These are phyloP conservation scores for Macropus fuliginosus DNA, from an alignment of 2,797 vertebrate species.

Conservation along the genomic window DNA sequence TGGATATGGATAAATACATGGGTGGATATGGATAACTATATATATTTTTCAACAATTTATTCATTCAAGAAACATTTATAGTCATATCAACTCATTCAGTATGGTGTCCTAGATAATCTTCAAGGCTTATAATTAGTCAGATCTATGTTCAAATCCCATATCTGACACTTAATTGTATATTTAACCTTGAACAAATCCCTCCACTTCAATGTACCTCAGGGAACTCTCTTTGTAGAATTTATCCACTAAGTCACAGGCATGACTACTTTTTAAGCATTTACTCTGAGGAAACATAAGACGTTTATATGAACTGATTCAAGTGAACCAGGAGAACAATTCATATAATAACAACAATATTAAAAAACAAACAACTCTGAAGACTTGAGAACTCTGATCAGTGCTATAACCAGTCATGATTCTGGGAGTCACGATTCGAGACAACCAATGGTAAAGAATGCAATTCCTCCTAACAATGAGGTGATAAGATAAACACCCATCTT, in stretches of 20 bases:
- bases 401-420: not conserved
- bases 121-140: not conserved
- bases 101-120: not conserved
- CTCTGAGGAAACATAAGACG: not conserved
- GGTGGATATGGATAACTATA: not conserved
- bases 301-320: not conserved
- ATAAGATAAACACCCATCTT: not conserved
- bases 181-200: not conserved
- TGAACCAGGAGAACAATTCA: not conserved
- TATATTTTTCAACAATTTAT: not conserved
- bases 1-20: not conserved
- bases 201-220: not conserved
- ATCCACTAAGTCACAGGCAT: not conserved
- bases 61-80: not conserved
- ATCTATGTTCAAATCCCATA: not conserved
- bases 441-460: not conserved
- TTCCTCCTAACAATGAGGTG: not conserved
- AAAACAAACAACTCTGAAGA: not conserved
- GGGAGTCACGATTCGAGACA: not conserved
- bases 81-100: not conserved
- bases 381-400: not conserved
- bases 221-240: not conserved
- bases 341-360: not conserved
- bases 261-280: not conserved
- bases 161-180: not conserved